A percentile compares a stretch with the other conserved stretches of the same genome.
Evolutionary conservation across 2,113 vertebrate genomes (phyloP).

Genomic region (Rattus norvegicus): GRCr8 NC_086023.1:65938501-65939000

Average conservation of each 20-base stretch:
- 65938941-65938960: not conserved
- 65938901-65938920: not conserved
- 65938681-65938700: not conserved
- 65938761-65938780: not conserved
- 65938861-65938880: not conserved
- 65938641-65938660: not conserved
- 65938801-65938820: conserved; percentile 23
- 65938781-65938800: conserved; percentile 4
- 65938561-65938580: conserved; percentile 71
- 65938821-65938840: conserved; percentile 8
- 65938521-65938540: conserved; percentile 67
- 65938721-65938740: conserved; percentile 22
- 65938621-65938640: not conserved
- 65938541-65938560: conserved; percentile 67
- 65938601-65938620: conserved; percentile 48
- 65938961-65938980: not conserved
- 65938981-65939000: not conserved
- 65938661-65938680: conserved; percentile 56
- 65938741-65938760: not conserved
- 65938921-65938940: not conserved
- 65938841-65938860: not conserved
- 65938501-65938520: conserved; percentile 48
- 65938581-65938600: conserved; percentile 64
- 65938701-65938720: conserved; percentile 31
- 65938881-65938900: not conserved